phyloP scores from a whole-genome alignment of 2,113 vertebrate species.

The Puffinus mauretanicus region DNA sequence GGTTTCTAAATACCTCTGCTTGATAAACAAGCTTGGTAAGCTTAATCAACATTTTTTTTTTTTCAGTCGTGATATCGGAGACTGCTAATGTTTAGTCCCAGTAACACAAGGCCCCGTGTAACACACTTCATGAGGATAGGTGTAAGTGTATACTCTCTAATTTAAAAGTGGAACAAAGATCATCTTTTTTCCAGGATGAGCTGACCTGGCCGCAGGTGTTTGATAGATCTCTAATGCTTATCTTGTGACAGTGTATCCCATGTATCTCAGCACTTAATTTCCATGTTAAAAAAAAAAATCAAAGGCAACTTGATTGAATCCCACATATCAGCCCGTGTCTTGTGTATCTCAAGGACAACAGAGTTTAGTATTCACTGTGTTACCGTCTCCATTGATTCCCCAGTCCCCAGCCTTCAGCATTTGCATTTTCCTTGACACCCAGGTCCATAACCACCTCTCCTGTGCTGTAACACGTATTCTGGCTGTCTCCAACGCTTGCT shows the following conservation, averaged over 20 bases:
- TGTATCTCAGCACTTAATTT: background rate
- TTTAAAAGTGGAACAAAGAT: background rate
- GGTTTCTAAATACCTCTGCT: accelerated
- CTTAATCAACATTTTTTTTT: background rate
- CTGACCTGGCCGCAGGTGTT: no score
- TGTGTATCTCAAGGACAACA: background rate
- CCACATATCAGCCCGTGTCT: background rate
- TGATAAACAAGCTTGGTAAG: no score
- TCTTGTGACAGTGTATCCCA: background rate
- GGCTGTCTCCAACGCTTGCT: background rate
- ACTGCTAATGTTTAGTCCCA: no score
- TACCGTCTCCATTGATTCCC: background rate
- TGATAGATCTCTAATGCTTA: background rate
- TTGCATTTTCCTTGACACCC: background rate
- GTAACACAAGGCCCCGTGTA: background rate
- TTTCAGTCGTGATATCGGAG: background rate
- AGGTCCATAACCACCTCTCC: background rate
- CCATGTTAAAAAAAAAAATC: background rate
- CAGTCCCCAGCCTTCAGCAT: background rate
- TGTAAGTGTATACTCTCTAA: accelerated
- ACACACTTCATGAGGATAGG: no score
- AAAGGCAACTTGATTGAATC: background rate
- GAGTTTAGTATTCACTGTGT: background rate
- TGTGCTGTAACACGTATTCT: background rate
- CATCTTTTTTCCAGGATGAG: background rate